Base-by-base conservation (phyloP, 1,140 invertebrate genomes). In the Brachionus paranguensis region DNA sequence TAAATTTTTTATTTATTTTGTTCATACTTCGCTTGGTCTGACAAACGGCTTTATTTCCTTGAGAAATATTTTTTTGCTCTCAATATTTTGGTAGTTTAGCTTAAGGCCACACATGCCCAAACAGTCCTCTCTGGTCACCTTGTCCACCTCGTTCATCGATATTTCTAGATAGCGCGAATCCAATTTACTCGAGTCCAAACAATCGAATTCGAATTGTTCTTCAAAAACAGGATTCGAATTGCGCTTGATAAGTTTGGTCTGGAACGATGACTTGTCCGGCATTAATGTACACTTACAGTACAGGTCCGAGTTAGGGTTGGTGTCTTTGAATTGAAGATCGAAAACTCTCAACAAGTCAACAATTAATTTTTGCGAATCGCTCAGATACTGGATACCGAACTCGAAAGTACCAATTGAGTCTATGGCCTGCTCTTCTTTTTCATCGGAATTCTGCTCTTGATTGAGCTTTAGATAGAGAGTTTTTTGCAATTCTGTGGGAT, bases 211-310 rank as follows among this genome's bases (percentile, higher is more conserved):
- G 83, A 89, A 89, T 84, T 89, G 88, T 83, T 89, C 89, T 37
- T 89, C 88, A 76, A 89, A 89, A 60, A 87, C 90, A 83, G 92
- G 92, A 88, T 92, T 92, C 29, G 92, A 86, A 7, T 92, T 93
- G 85, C 91, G 91, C 85, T 91, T 92, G 86, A 92, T 92, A 79
- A 92, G 85, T 84, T 87, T 88, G 43, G 86, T 88, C 79, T 88
- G 87, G 20, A 20, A 81, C 11, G 78, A 60, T 29, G 14, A 27
- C 17, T 81, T 81, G 53, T 81, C 78, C 10, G 78, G 78, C 78
- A 81, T 81, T 11, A 81, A 17, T 33, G 78, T 27, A 45, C 78
- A 81, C 27, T 45, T 60, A 20, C 78, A 81, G 53, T 64, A 81
- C 20, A 81, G 27, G 24, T 68, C 64, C 27, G 78, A 81, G 41